These are phyloP conservation scores for Mantis religiosa DNA, from an alignment of 2,888 invertebrate species.

Conservation along the genomic window DNA sequence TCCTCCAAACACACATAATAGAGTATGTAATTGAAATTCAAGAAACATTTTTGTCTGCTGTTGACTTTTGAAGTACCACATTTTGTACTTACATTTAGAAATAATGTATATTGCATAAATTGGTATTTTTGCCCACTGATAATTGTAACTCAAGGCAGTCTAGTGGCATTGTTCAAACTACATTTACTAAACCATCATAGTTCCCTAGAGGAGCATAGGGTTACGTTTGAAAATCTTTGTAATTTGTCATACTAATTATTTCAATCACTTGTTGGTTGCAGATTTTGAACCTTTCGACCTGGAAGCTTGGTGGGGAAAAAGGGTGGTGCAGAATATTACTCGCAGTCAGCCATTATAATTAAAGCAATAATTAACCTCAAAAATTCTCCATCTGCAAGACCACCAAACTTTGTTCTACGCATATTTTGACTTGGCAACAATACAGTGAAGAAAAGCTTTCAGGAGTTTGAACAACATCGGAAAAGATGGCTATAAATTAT, in stretches of 20 bases:
- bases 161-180: too few species aligned
- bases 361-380: neutral
- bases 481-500: neutral
- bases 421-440: neutral
- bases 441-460: neutral
- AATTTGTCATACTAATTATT: neutral
- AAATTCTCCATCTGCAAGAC: neutral
- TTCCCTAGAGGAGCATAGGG: too few species aligned
- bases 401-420: neutral
- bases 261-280: slow-evolving; percentile 7
- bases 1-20: too few species aligned
- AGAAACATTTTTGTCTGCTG: too few species aligned
- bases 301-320: slow-evolving; percentile 31
- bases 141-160: too few species aligned
- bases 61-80: too few species aligned
- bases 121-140: too few species aligned
- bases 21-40: too few species aligned
- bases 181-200: too few species aligned
- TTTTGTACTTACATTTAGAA: too few species aligned
- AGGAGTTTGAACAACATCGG: neutral
- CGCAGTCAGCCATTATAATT: slow-evolving; percentile 25
- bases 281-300: slow-evolving; percentile 33
- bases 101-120: too few species aligned
- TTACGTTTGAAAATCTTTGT: too few species aligned
- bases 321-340: slow-evolving; percentile 25